phyloP scores from a whole-genome alignment of 2,888 invertebrate genomes.

The Melieria crassipennis region DNA sequence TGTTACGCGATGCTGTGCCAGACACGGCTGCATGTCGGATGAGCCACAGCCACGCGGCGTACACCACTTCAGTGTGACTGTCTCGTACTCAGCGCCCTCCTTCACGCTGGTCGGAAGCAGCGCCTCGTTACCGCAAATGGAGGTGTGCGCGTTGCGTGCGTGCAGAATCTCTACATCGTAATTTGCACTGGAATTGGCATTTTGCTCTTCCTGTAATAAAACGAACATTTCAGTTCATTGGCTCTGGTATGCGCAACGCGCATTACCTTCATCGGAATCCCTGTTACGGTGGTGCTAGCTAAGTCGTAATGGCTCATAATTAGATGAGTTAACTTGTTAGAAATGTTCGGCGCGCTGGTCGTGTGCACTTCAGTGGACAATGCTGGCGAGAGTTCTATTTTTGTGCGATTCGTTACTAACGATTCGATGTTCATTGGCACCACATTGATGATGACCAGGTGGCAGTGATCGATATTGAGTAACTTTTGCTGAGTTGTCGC shows the following conservation, averaged over 20 bases:
- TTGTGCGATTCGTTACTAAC: constrained; percentile 77
- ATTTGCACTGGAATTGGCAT: constrained; percentile 96
- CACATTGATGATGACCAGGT: constrained; percentile 89
- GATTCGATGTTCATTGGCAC: constrained; percentile 84
- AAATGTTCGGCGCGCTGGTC: constrained; percentile 78
- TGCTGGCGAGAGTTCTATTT: constrained; percentile 77
- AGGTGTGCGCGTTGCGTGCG: constrained; percentile 83
- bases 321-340: constrained; percentile 78
- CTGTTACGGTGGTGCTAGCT: constrained; percentile 95
- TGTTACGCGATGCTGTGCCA: constrained; percentile 89
- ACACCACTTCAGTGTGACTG: constrained; percentile 93
- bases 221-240: neutral
- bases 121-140: constrained; percentile 77
- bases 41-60: constrained; percentile 90
- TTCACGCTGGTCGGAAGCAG: constrained; percentile 70
- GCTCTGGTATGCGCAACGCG: neutral
- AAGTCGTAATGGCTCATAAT: constrained; percentile 89
- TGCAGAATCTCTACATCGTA: constrained; percentile 99
- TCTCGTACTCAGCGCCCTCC: constrained; percentile 81
- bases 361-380: constrained; percentile 84
- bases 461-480: constrained; percentile 85
- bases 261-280: constrained; percentile 93
- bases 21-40: constrained; percentile 82
- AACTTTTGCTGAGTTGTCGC: constrained; percentile 71
- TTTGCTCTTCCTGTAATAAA: constrained; percentile 84